phyloP scores from a whole-genome alignment of 2,888 invertebrate species.

The Latrodectus hesperus region DNA sequence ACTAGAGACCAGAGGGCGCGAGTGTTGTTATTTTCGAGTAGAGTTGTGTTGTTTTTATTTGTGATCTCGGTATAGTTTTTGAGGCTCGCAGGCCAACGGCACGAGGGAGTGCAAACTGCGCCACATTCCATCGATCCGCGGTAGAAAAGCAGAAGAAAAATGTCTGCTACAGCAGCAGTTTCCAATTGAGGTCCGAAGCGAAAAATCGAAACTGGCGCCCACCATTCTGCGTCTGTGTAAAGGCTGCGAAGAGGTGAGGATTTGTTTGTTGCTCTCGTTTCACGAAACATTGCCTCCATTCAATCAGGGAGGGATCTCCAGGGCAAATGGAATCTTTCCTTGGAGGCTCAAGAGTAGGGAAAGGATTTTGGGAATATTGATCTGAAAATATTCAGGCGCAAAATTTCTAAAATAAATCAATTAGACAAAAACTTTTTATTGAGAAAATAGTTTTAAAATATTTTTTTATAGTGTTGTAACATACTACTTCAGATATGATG shows the following conservation, averaged over 20 bases:
- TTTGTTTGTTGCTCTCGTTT: neutral
- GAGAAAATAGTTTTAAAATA: too few relatives aligned
- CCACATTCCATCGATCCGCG: neutral
- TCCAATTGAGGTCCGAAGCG: neutral
- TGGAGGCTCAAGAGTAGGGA: too few relatives aligned
- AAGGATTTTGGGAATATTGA: too few relatives aligned
- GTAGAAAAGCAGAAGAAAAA: neutral
- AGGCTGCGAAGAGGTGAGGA: neutral
- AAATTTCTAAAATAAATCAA: too few relatives aligned
- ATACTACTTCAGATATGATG: too few relatives aligned
- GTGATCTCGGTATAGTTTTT: neutral
- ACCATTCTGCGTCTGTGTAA: neutral
- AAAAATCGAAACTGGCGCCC: slow-evolving; percentile 5
- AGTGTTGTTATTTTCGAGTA: neutral
- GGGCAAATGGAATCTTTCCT: neutral
- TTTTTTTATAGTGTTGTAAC: too few relatives aligned
- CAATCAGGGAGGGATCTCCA: neutral
- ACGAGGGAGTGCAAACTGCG: neutral
- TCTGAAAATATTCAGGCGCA: too few relatives aligned
- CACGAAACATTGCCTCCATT: neutral
- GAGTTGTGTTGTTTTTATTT: slow-evolving; percentile 13
- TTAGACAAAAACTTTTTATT: too few relatives aligned
- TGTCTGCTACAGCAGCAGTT: neutral
- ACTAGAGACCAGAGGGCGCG: neutral
- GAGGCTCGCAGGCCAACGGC: neutral